Evolutionary conservation across 2,797 vertebrate species (phyloP).

Genomic region (Micropoecilia bifurca): DNA sequence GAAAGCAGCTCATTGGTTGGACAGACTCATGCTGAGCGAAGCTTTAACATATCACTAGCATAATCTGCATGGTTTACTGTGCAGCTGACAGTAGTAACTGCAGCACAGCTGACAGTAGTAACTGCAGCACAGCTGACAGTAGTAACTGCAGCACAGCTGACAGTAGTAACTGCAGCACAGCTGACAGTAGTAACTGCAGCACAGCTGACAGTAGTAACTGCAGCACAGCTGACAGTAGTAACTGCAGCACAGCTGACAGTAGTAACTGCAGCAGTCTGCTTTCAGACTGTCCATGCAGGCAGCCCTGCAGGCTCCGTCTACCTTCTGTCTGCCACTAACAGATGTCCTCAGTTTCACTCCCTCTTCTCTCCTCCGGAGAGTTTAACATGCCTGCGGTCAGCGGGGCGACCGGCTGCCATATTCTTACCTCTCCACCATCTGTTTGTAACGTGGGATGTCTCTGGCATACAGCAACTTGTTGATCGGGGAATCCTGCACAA

Average conservation of each 20-base stretch:
- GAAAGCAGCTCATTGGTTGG: conserved; percentile 11
- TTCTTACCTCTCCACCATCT: conserved; percentile 97
- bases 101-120: too few species aligned
- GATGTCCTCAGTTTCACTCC: conserved; percentile 52
- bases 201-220: conserved; percentile 52
- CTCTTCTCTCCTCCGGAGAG: conserved; percentile 14
- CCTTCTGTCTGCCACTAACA: conserved; percentile 65
- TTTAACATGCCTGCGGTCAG: conserved; percentile 53
- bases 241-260: conserved; percentile 60
- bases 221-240: too few species aligned
- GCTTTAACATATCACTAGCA: conserved; percentile 39
- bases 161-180: conserved; percentile 52
- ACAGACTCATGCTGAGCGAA: conserved; percentile 4
- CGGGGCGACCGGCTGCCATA: conserved; percentile 49
- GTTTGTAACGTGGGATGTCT: conserved; percentile 97
- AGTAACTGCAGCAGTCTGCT: conserved; percentile 64
- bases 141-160: conserved; percentile 54
- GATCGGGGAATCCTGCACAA: conserved; percentile 93
- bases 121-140: too few species aligned
- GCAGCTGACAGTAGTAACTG: conserved; percentile 58
- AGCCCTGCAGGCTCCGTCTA: conserved; percentile 56
- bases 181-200: conserved; percentile 51
- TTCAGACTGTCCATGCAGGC: conserved; percentile 59
- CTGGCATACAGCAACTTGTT: conserved; percentile 97
- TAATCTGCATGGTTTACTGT: conserved; percentile 37